These are phyloP conservation scores for Drosophila lini DNA, from an alignment of 1,140 invertebrate species.

Conservation along the genomic window DNA sequence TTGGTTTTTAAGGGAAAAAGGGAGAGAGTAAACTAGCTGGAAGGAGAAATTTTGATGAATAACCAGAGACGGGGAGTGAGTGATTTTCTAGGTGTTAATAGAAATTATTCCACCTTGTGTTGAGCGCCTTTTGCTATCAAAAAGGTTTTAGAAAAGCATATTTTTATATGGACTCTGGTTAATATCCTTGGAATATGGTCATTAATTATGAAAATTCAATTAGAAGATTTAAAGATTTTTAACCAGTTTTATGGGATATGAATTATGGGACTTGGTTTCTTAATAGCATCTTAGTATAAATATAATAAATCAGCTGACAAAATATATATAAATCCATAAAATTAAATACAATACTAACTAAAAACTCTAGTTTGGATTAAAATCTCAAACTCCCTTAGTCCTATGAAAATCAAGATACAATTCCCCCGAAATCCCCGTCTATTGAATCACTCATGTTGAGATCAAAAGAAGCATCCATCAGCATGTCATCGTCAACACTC, in stretches of 20 bases:
- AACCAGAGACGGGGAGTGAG: neutral
- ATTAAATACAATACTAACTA: neutral
- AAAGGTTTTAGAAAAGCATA: too few species aligned
- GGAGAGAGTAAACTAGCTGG: neutral
- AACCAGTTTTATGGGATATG: too few species aligned
- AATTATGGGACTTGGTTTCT: too few species aligned
- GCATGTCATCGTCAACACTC: conserved; percentile 19
- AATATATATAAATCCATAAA: neutral
- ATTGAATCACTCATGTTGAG: conserved; percentile 9
- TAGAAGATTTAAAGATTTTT: too few species aligned
- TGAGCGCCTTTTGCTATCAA: neutral
- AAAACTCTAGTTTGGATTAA: neutral
- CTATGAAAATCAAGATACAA: neutral
- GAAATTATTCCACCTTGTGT: conserved; percentile 7
- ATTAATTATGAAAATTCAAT: neutral
- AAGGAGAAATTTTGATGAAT: neutral
- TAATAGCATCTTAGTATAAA: too few species aligned
- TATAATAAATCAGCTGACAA: too few species aligned
- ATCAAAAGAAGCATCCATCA: conserved; percentile 20
- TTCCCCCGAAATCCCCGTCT: neutral
- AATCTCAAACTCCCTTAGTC: neutral
- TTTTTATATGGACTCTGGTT: neutral
- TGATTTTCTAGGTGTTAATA: conserved; percentile 21
- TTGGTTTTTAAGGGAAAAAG: conserved; percentile 15
- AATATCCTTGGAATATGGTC: neutral